Conservation (phyloP, 2,113 vertebrate species). For the Mus musculus region GRCm39 chr5:82953001-82953500, state of each 20-base stretch:
- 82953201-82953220: background rate
- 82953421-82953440: background rate
- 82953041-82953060: background rate
- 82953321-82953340: slow-evolving; percentile 64
- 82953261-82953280: background rate
- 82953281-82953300: slow-evolving; percentile 78
- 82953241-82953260: too few species aligned
- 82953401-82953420: background rate
- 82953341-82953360: slow-evolving; percentile 39
- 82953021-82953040: background rate
- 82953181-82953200: background rate
- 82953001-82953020: background rate
- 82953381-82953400: background rate
- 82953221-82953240: background rate
- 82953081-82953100: background rate
- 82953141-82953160: background rate
- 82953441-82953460: background rate
- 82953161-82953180: too few species aligned
- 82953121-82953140: background rate
- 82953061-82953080: background rate
- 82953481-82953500: slow-evolving; percentile 47
- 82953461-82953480: background rate
- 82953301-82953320: slow-evolving; percentile 58
- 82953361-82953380: background rate
- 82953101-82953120: too few species aligned